Evolutionary conservation across 2,888 invertebrate species (phyloP).

Genomic region (Tetragonisca angustula): DNA sequence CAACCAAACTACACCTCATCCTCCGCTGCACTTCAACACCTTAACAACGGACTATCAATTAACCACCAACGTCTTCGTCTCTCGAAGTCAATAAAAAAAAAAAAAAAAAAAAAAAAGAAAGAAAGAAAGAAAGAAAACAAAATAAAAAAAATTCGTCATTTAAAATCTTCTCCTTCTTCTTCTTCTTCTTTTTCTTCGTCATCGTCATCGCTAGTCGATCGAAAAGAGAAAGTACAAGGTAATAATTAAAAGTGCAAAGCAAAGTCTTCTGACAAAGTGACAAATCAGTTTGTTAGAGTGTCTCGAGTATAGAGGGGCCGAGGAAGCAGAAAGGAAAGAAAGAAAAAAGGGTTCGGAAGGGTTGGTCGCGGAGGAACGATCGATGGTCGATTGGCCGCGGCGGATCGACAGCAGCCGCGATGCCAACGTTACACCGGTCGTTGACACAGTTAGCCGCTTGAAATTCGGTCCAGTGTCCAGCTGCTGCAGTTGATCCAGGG

Average conservation of each 20-base stretch:
- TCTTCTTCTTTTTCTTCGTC: too few relatives aligned
- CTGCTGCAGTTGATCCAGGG: slow-evolving; percentile 34
- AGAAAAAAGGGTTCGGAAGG: neutral
- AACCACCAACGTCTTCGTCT: neutral
- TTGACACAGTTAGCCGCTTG: slow-evolving; percentile 51
- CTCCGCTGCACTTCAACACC: neutral
- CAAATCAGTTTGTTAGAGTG: too few relatives aligned
- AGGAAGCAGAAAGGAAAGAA: neutral
- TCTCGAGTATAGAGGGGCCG: neutral
- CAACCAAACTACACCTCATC: neutral
- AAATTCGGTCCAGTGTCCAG: slow-evolving; percentile 35
- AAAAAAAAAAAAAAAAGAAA: neutral
- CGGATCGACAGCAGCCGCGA: slow-evolving; percentile 39
- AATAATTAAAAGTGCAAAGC: neutral
- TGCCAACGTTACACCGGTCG: slow-evolving; percentile 53
- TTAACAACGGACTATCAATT: neutral
- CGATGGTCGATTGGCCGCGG: slow-evolving; percentile 24
- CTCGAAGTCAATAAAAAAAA: neutral
- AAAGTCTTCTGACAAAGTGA: neutral
- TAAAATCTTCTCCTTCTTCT: neutral
- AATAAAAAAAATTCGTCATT: neutral
- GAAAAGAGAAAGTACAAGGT: neutral
- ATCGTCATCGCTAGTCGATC: too few relatives aligned
- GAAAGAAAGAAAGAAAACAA: neutral
- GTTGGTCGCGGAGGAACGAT: slow-evolving; percentile 12